Base-by-base conservation (phyloP, 2,797 vertebrate genomes). In the Babyrousa celebensis region DNA sequence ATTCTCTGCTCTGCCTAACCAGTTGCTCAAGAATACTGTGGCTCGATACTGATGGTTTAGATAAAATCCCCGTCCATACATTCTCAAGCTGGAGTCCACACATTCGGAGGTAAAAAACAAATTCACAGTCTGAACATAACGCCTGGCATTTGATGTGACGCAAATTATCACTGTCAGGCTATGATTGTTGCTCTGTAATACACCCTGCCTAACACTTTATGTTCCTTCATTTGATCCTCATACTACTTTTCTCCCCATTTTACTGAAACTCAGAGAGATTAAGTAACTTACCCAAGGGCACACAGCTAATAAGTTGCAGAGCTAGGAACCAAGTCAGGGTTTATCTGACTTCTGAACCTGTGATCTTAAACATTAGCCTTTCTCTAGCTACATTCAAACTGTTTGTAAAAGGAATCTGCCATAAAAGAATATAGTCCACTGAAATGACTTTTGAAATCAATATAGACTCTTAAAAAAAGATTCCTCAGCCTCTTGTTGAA, bases 361-460 rank as follows among this genome's bases (percentile, higher is more conserved):
- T 63, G 58, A 68, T 83, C n/a, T 32, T 78, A 58, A 52, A 14
- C 32, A 82, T 62, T 77, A 91, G 15, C 17, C 17, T 78, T 65
- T 70, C 25, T 40, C 52, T 36, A 48, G 4, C n/a, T 88, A 83
- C 8, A 58, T 68, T 65, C 23, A 14, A 82, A 29, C 20, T 32
- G 48, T 43, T 78, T 89, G 82, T 71, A 40, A 78, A 88, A 92
- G n/a, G 48, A 77, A 43, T 43, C 21, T 58, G n/a, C 20, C 2
- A 29, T n/a, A 43, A 58, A 11, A 27, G 54, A 63, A 63, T 77
- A 54, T 14, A 63, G 65, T 68, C 36, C 43, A 70, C 3, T 80
- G 60, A n/a, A 32, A 85, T 67, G 36, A 11, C 74, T 83, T 82
- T 80, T 91, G 43, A 86, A 80, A 84, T 94, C 54, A 48, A 65